Evolutionary conservation across 2,797 vertebrate genomes (phyloP).

Genomic region (Pseudochromis fuscus): DNA sequence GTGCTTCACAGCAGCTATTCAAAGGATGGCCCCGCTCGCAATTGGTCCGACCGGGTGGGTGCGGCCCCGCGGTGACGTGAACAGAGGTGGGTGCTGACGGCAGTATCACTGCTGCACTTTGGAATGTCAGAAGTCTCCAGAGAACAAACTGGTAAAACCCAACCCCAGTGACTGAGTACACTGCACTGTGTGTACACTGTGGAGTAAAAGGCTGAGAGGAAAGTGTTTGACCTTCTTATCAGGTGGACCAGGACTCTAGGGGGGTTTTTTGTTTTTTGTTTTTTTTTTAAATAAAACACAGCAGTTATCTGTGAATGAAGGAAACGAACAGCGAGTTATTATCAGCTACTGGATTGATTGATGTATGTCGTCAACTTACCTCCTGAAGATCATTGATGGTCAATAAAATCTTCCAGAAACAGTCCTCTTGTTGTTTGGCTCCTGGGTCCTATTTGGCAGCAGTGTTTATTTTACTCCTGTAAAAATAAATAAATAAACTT

Average conservation of each 20-base stretch:
- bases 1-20: constrained; percentile 18
- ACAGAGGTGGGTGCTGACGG: constrained; percentile 5
- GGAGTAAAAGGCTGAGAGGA: constrained; percentile 23
- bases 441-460: constrained; percentile 18
- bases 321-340: background rate
- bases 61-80: constrained; percentile 14
- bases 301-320: constrained; percentile 11
- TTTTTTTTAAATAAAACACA: background rate
- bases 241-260: background rate
- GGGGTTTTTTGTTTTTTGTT: too few species aligned
- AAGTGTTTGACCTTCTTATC: constrained; percentile 35
- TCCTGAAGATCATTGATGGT: constrained; percentile 52
- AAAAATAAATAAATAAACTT: constrained; percentile 34
- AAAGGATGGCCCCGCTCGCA: constrained; percentile 17
- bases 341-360: too few species aligned
- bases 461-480: constrained; percentile 30
- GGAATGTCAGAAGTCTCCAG: constrained; percentile 63
- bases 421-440: background rate
- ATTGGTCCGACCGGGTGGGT: constrained; percentile 53
- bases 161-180: constrained; percentile 23
- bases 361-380: constrained; percentile 54
- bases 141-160: constrained; percentile 35
- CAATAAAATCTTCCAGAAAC: constrained; percentile 4
- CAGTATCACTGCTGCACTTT: constrained; percentile 69
- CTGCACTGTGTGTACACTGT: constrained; percentile 19